Percentiles rank a stretch among this genome's conserved stretches.
Evolutionary conservation across 2,888 invertebrate genomes (phyloP).

Genomic region (Abscondita cerata): DNA sequence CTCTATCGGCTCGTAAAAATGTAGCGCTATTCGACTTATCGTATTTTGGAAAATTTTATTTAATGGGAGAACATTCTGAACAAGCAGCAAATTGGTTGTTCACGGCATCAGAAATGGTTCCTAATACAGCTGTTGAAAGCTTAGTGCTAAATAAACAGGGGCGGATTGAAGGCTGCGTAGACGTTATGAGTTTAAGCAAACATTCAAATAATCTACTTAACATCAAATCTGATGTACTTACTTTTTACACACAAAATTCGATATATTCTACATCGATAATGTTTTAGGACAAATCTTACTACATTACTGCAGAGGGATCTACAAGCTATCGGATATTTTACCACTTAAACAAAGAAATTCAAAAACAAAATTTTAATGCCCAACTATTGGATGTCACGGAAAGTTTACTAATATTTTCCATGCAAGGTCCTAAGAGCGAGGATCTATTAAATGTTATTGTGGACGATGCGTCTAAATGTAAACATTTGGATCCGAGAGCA

Average conservation of each 20-base stretch:
- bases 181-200: slow-evolving; percentile 69
- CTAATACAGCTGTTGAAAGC: slow-evolving; percentile 76
- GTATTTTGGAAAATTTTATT: slow-evolving; percentile 87
- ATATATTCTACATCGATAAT: background rate
- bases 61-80: slow-evolving; percentile 84
- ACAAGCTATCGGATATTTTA: slow-evolving; percentile 77
- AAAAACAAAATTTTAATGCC: slow-evolving; percentile 74
- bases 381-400: slow-evolving; percentile 78
- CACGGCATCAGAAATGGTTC: slow-evolving; percentile 71
- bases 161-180: slow-evolving; percentile 86
- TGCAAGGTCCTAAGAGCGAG: slow-evolving; percentile 83
- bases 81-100: slow-evolving; percentile 85
- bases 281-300: slow-evolving; percentile 74
- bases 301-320: slow-evolving; percentile 83
- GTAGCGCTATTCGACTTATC: slow-evolving; percentile 88
- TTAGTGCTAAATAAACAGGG: slow-evolving; percentile 81
- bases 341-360: slow-evolving; percentile 74
- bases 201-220: slow-evolving; percentile 69
- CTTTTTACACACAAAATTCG: no score
- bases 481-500: slow-evolving; percentile 68
- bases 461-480: slow-evolving; percentile 67
- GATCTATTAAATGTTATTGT: slow-evolving; percentile 67
- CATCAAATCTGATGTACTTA: slow-evolving; percentile 68
- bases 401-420: slow-evolving; percentile 80
- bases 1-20: slow-evolving; percentile 76